Evolutionary conservation across 2,888 invertebrate species (phyloP).

Genomic region (Tipula confusa): DNA sequence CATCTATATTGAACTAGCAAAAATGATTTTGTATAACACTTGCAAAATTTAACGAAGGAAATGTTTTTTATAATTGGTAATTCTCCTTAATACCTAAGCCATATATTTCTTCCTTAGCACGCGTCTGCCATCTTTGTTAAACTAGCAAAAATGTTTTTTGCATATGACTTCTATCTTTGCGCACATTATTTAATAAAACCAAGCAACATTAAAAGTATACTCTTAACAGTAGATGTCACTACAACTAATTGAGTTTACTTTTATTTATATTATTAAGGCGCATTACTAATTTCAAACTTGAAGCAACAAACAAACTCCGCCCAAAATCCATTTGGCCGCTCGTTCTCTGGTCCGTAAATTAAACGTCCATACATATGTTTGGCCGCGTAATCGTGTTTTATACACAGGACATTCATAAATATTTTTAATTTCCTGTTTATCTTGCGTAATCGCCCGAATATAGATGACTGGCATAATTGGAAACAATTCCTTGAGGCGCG

Average conservation of each 20-base stretch:
- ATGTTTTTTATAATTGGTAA: not conserved
- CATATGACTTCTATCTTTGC: not conserved
- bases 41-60: no score
- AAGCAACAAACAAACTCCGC: conserved; percentile 82
- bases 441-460: conserved; percentile 79
- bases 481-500: conserved; percentile 82
- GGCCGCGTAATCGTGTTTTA: conserved; percentile 81
- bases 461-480: conserved; percentile 87
- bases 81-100: not conserved
- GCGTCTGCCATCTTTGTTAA: no score
- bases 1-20: no score
- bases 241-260: not conserved
- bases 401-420: conserved; percentile 92
- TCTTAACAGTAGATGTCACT: not conserved
- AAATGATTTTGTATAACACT: no score
- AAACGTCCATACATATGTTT: conserved; percentile 93
- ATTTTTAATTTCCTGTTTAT: conserved; percentile 82
- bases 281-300: conserved; percentile 48
- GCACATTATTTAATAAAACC: not conserved
- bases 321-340: conserved; percentile 84
- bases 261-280: no score
- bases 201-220: not conserved
- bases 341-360: conserved; percentile 86
- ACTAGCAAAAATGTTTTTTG: no score
- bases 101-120: no score